Conservation (phyloP, 2,888 invertebrate species). For the Cacoxenus indagator region DNA sequence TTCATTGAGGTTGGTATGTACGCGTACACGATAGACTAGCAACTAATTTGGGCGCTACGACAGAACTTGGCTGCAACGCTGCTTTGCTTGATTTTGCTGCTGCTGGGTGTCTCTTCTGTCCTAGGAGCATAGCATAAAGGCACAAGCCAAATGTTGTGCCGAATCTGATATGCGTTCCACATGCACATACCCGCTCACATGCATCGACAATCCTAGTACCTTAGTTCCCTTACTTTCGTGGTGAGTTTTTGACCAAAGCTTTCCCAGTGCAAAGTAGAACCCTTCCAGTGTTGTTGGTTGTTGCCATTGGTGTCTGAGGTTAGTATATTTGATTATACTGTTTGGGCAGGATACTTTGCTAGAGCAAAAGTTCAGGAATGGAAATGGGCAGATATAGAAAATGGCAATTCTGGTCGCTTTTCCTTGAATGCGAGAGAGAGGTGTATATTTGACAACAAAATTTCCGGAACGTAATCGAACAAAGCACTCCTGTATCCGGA, state of each 20-base stretch:
- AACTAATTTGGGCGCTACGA: constrained; percentile 36
- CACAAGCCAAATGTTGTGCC: constrained; percentile 40
- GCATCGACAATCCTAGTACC: neutral
- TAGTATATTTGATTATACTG: neutral
- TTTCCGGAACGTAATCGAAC: too few relatives aligned
- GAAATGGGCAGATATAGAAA: too few relatives aligned
- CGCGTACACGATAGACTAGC: constrained; percentile 39
- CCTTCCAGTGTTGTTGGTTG: neutral
- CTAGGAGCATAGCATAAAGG: neutral
- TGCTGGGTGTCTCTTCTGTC: constrained; percentile 20
- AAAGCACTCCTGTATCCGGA: too few relatives aligned
- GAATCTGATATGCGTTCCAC: constrained; percentile 10
- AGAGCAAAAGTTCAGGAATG: too few relatives aligned
- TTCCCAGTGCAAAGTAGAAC: neutral
- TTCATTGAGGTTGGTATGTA: too few relatives aligned
- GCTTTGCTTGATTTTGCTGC: neutral
- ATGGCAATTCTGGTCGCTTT: too few relatives aligned
- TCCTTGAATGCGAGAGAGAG: too few relatives aligned
- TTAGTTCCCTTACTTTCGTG: neutral
- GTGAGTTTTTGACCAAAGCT: neutral
- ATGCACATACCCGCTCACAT: constrained; percentile 24
- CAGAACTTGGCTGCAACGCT: constrained; percentile 28
- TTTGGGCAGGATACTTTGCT: too few relatives aligned
- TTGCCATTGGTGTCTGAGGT: neutral
- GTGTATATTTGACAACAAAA: too few relatives aligned